phyloP scores from a whole-genome alignment of 2,113 vertebrate species.

The Lophius piscatorius region DNA sequence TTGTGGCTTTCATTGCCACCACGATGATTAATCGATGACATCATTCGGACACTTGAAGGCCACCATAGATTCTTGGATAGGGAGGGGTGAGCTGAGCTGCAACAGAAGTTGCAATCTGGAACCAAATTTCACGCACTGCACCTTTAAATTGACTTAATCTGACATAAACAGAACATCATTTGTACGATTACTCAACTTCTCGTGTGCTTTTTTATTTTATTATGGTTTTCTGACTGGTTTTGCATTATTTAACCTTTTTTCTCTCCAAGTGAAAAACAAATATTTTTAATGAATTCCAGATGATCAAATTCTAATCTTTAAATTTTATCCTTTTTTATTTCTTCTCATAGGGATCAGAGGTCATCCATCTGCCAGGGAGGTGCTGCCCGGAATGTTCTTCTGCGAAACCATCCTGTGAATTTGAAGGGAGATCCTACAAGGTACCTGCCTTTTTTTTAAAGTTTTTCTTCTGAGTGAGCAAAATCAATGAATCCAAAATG shows the following conservation, averaged over 20 bases:
- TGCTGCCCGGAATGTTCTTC: slow-evolving; percentile 92
- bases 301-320: not conserved
- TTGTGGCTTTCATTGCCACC: too few species aligned
- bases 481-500: not conserved
- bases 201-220: not conserved
- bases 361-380: slow-evolving; percentile 84
- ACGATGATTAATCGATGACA: too few species aligned
- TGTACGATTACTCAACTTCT: too few species aligned
- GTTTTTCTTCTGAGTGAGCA: not conserved
- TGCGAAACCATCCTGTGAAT: slow-evolving; percentile 77
- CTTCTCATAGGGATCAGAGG: slow-evolving; percentile 89
- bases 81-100: too few species aligned
- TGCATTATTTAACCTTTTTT: too few species aligned
- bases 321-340: slow-evolving; percentile 2
- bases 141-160: too few species aligned
- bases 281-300: not conserved
- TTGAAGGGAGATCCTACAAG: slow-evolving; percentile 78
- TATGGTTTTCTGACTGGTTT: not conserved
- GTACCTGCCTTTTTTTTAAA: slow-evolving; percentile 58
- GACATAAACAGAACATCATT: too few species aligned
- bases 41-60: too few species aligned
- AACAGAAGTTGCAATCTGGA: too few species aligned
- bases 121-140: too few species aligned
- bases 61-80: too few species aligned
- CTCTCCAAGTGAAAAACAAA: too few species aligned